Conservation (phyloP, 2,797 vertebrate species). For the Neomorphus geoffroyi region DNA sequence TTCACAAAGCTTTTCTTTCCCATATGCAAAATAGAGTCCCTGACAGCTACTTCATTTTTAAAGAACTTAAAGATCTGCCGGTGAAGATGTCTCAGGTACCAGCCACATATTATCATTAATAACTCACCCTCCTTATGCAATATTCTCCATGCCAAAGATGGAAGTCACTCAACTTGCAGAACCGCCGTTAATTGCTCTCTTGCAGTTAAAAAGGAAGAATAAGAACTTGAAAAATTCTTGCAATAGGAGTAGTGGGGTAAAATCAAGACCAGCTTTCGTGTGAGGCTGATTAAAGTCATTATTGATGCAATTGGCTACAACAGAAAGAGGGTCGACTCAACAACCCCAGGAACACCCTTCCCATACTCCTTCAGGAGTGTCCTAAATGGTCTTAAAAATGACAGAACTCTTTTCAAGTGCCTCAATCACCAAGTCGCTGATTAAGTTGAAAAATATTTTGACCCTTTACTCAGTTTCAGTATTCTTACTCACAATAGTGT, state of each 20-base stretch:
- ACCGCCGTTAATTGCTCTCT: conserved; percentile 56
- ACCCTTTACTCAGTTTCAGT: not conserved
- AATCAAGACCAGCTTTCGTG: not conserved
- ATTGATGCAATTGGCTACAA: not conserved
- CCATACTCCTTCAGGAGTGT: not conserved
- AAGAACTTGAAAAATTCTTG: not conserved
- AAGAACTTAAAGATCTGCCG: conserved; percentile 50
- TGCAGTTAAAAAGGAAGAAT: conserved; percentile 9
- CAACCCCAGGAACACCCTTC: not conserved
- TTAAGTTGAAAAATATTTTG: conserved; percentile 3
- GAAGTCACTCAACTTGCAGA: conserved; percentile 56
- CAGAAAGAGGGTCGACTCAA: not conserved
- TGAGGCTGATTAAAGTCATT: not conserved
- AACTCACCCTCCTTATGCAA: conserved; percentile 14
- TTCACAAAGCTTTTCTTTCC: not conserved
- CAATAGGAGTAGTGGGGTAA: not conserved
- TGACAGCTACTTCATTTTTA: conserved; percentile 60
- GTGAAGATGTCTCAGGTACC: conserved; percentile 43
- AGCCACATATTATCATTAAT: conserved; percentile 44
- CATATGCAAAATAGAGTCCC: not conserved
- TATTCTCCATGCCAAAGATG: conserved; percentile 53
- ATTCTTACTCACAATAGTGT: not conserved
- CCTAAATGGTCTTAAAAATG: not conserved
- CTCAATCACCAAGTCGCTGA: not conserved
- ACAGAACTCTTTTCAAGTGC: not conserved